Evolutionary conservation across 2,888 invertebrate genomes (phyloP).

Genomic region (Podotricha telesiphe): DNA sequence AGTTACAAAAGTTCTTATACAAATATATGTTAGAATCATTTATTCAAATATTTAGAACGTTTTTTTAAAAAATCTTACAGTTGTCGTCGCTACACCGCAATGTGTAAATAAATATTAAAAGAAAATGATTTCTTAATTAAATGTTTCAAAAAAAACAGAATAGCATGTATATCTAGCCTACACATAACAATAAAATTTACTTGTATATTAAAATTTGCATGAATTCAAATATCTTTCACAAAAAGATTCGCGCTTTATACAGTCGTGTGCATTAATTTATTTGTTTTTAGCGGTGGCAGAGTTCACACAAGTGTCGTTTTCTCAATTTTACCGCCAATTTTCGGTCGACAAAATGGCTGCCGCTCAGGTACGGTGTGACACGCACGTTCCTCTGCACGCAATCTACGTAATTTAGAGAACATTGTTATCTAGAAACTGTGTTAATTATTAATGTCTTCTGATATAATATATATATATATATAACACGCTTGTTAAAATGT

Average conservation of each 20-base stretch:
- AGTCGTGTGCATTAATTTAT: constrained; percentile 40
- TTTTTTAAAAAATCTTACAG: no score
- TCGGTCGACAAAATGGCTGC: constrained; percentile 74
- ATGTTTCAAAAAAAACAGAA: not conserved
- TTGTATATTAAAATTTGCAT: not conserved
- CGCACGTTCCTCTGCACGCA: constrained; percentile 65
- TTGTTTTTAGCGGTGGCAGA: constrained; percentile 47
- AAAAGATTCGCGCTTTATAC: constrained; percentile 22
- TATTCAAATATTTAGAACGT: no score
- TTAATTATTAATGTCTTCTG: constrained; percentile 39
- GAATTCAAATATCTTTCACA: not conserved
- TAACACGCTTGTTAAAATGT: not conserved
- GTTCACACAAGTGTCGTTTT: constrained; percentile 71
- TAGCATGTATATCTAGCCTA: no score
- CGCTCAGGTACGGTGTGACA: constrained; percentile 60
- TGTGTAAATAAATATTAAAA: no score
- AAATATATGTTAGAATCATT: no score
- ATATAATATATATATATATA: constrained; percentile 34
- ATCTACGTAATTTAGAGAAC: constrained; percentile 45
- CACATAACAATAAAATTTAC: no score
- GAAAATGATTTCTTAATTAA: no score
- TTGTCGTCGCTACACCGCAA: no score
- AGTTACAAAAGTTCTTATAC: not conserved
- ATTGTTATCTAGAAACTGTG: constrained; percentile 38
- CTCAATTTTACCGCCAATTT: constrained; percentile 79